These are phyloP conservation scores for Monopis laevigella DNA, from an alignment of 2,888 invertebrate species.

Conservation along the genomic window DNA sequence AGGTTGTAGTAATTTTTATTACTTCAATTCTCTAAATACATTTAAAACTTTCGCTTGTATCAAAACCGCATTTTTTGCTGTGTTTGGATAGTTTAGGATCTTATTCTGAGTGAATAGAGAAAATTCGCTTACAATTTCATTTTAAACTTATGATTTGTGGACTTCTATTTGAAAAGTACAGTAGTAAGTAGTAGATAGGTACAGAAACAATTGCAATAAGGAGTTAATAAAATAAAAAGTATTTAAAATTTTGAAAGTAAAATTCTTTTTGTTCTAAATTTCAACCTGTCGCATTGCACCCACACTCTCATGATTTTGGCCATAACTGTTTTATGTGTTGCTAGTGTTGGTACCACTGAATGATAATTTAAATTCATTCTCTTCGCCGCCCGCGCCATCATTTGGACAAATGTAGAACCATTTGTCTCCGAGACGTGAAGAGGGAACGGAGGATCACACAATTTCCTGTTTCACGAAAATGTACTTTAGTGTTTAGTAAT, in stretches of 20 bases:
- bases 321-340: conserved; percentile 41
- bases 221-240: too few relatives aligned
- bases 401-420: conserved; percentile 68
- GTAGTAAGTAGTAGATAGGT: too few relatives aligned
- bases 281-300: conserved; percentile 24
- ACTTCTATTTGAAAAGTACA: too few relatives aligned
- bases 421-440: conserved; percentile 58
- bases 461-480: conserved; percentile 25
- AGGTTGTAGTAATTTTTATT: too few relatives aligned
- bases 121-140: too few relatives aligned
- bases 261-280: not conserved
- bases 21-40: too few relatives aligned
- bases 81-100: too few relatives aligned
- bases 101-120: too few relatives aligned
- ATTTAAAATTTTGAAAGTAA: not conserved
- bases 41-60: too few relatives aligned
- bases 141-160: too few relatives aligned
- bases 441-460: conserved; percentile 33
- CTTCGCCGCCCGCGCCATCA: conserved; percentile 69
- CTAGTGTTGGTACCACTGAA: conserved; percentile 65
- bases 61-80: too few relatives aligned
- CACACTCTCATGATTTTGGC: conserved; percentile 47
- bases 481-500: conserved; percentile 26
- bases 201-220: too few relatives aligned
- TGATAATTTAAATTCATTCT: conserved; percentile 71